Evolutionary conservation across 2,888 invertebrate species (phyloP), one percentile per base, ranked within the genome.

Genomic region (Camptogramma bilineatum): DNA sequence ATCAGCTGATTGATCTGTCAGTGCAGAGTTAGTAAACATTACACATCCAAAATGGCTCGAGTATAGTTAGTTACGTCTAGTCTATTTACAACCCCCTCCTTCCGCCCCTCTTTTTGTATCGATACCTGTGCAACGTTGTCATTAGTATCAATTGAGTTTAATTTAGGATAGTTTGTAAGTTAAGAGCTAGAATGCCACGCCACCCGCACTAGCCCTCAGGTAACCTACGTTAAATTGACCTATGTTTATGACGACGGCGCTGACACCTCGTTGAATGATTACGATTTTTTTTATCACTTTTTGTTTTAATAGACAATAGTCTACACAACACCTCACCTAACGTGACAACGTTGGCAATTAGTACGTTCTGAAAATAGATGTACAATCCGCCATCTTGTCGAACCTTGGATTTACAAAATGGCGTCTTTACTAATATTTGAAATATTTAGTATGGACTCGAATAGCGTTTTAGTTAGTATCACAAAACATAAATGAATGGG

Each of bases 271-370:
- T 34, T 28, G 18, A 54, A 53, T 59, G 13, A 46, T 59, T 52
- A 48, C 48, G 19, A 56, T 61, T 64, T 64, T 56, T 65, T 64
- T 56, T 65, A 52, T 64, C 50, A 55, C 59, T 52, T 59, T 18
- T 16, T 47, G 52, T 50, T 54, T 50, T 48, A 39, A 31, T 44
- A 34, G 21, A 16, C 28, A 31, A 46, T 52, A 16, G 44, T 52
- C 42, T 24, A 42, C 52, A 42, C 19, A 42, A 47, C 8, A 46
- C 28, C 2, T 46, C 8, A 55, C 46, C 42, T 28, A 54, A 17
- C 34, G 34, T 39, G 13, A 13, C 34, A 34, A 39, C 34, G 34
- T 39, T 39, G 3, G 34, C 3, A 13, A 34, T 39, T 34, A 52
- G 18, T 18, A 34, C 5, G 13, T 48, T n/a, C 5, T 52, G 42